Evolutionary conservation across 2,113 vertebrate species (phyloP), one percentile per base, ranked within the genome.

Genomic region (Pelobates fuscus): DNA sequence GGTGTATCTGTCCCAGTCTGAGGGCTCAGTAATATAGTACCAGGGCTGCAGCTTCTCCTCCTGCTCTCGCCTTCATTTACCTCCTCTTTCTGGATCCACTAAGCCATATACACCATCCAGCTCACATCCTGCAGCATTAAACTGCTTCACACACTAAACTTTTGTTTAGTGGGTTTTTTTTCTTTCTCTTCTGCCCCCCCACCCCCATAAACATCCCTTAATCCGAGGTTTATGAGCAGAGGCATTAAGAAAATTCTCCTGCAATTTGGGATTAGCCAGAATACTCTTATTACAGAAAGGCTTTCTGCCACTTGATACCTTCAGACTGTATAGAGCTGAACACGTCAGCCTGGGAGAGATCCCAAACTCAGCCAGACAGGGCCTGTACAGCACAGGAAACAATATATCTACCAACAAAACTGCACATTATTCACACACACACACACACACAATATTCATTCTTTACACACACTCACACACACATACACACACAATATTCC

Each of bases 221-320:
- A 93, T 94, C 94, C 92, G 79, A 86, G 92, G 86, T 90, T 94
- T 94, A 92, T 81, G 86, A 88, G 89, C 87, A 92, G 93, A 91
- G 91, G 91, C 92, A 89, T 91, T 93, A 92, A 90, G 89, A 91
- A 92, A 92, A 92, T 89, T 91, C 92, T 86, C 86, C 89, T 86
- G 89, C 94, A 94, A 92, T 93, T 92, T 92, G 89, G 94, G 93
- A 94, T 96, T 95, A 96, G 91, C 94, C 91, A 92, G 94, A 93
- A 93, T 92, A 90, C 89, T 93, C 89, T 92, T 91, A 88, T 93
- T 90, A 88, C 88, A 89, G 89, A 88, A 92, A 88, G 88, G 85
- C 78, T 86, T 82, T 82, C 80, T 86, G 91, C 88, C 89, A 92
- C 87, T 90, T 88, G 92, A 94, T 93, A 88, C 90, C 86, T 91